Evolutionary conservation across 2,113 vertebrate genomes (phyloP), one percentile per base, ranked within the genome.

Genomic region (Blennius ocellaris): DNA sequence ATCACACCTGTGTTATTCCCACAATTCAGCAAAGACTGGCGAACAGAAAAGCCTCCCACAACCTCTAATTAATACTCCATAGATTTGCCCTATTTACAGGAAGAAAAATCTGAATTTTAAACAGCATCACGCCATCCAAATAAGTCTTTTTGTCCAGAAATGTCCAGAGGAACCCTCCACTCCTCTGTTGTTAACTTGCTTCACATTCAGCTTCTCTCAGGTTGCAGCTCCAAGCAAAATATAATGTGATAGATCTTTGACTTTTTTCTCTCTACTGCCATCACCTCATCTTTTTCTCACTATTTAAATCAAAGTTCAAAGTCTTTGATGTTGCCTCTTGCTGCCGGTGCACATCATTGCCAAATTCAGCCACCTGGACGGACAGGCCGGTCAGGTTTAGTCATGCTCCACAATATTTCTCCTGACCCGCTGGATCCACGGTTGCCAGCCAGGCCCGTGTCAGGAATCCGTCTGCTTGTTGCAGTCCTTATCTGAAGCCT

Each of bases 401-500:
- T 71, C 70, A 60, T 48, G 48, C 45, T 3, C 44, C 10, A 41
- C 15, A 64, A 12, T 52, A 72, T 74, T 68, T 69, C 56, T 70
- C 41, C 54, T 8, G 17, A 70, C 61, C 63, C 37, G 45, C 47
- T 45, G 54, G 63, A 63, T 65, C 39, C 48, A 5, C 1, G 8
- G 51, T 57, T 56, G 9, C 43, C 53, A 41, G 21, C 50, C 54
- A 39, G 69, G 78, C 73, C 51, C 15, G 8, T 38, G 51, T 53
- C 7, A 66, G 7, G 30, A 60, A 59, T 69, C 44, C 51, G 60
- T 71, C 41, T 57, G 41, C 44, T 1, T 8, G 10, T 44, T 48
- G 30, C 36, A 59, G 41, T 52, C 30, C 76, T 76, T 76, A 81
- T 81, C 81, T 76, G 55, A 76, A 43, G 50, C 47, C 37, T 11